Evolutionary conservation across 2,113 vertebrate genomes (phyloP).

Genomic region (Hemicordylus capensis): DNA sequence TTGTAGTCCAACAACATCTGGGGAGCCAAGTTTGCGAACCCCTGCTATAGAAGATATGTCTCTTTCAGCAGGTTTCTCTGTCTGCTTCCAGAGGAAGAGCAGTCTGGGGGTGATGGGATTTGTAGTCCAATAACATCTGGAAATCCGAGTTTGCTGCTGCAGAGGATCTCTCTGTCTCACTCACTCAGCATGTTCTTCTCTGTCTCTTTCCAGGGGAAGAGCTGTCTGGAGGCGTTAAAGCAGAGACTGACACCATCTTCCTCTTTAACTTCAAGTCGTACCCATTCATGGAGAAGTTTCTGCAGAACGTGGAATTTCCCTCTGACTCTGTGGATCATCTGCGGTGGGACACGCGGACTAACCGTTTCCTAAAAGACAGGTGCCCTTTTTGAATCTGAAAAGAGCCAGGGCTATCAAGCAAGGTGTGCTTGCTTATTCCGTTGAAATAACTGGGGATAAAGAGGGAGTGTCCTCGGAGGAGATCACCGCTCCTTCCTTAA

Average conservation of each 20-base stretch:
- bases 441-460: background rate
- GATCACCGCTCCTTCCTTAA: background rate
- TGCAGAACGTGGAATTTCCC: conserved; percentile 4
- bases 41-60: too few species aligned
- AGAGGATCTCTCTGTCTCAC: background rate
- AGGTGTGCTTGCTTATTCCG: background rate
- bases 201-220: conserved; percentile 48
- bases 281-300: conserved; percentile 52
- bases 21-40: too few species aligned
- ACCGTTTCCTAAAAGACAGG: conserved; percentile 64
- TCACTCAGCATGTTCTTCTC: background rate
- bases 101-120: too few species aligned
- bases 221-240: background rate
- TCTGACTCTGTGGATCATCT: conserved; percentile 3
- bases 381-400: conserved; percentile 26
- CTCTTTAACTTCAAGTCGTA: conserved; percentile 67
- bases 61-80: too few species aligned
- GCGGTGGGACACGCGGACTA: conserved; percentile 65
- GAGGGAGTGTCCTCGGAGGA: background rate
- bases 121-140: too few species aligned
- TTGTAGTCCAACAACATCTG: too few species aligned
- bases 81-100: too few species aligned
- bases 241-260: conserved; percentile 58
- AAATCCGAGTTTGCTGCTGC: too few species aligned
- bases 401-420: background rate